Evolutionary conservation across 1,140 invertebrate genomes (phyloP).

Genomic region (Laupala kohalensis): DNA sequence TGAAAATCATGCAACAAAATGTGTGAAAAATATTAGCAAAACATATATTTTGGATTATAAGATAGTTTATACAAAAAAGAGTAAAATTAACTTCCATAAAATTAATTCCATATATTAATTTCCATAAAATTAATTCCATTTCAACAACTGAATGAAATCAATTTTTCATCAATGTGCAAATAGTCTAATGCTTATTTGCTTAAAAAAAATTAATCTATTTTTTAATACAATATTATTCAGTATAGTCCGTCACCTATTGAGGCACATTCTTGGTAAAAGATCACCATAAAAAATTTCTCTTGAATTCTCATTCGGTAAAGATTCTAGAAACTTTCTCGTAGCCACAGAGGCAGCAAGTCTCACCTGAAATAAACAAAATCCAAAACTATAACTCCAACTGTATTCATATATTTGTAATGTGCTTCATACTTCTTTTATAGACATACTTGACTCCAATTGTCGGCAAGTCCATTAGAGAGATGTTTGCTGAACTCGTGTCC

Average conservation of each 20-base stretch:
- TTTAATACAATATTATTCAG: no score
- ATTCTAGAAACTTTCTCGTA: slow-evolving; percentile 34
- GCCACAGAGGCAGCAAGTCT: slow-evolving; percentile 38
- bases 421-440: background rate
- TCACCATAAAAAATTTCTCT: slow-evolving; percentile 32
- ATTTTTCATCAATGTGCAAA: background rate
- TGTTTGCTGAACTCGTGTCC: slow-evolving; percentile 33
- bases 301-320: slow-evolving; percentile 28
- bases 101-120: no score
- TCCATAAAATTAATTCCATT: background rate
- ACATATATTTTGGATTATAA: no score
- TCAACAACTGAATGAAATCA: background rate
- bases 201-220: no score
- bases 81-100: no score
- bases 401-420: background rate
- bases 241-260: slow-evolving; percentile 37
- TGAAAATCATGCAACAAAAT: no score
- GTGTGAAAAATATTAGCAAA: no score
- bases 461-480: slow-evolving; percentile 33
- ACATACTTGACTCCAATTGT: slow-evolving; percentile 43
- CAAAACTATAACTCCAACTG: background rate
- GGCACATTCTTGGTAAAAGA: slow-evolving; percentile 38
- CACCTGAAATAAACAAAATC: slow-evolving; percentile 24
- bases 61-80: no score
- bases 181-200: background rate